Conservation (phyloP, 2,113 vertebrate genomes). For the Alexandromys fortis region DNA sequence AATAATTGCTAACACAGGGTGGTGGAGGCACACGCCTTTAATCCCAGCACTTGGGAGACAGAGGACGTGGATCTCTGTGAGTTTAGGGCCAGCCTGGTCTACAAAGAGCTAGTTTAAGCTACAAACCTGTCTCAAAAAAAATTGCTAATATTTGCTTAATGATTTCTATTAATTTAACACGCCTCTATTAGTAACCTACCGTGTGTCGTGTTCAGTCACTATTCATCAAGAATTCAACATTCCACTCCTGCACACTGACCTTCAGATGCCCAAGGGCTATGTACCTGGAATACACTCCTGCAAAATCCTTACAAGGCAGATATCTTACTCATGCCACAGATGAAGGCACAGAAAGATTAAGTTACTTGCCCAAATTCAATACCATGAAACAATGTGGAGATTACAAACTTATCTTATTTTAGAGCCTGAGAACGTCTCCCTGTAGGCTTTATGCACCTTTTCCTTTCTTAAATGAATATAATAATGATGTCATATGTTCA, state of each 20-base stretch:
- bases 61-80: too few species aligned
- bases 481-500: slow-evolving; percentile 1
- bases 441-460: background rate
- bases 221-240: background rate
- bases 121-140: too few species aligned
- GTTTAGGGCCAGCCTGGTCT: too few species aligned
- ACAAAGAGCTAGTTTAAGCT: too few species aligned
- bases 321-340: background rate
- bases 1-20: slow-evolving; percentile 8
- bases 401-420: background rate
- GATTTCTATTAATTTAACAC: background rate
- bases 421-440: background rate
- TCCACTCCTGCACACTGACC: background rate
- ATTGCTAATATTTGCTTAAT: slow-evolving; percentile 24
- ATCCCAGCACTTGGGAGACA: too few species aligned
- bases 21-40: too few species aligned
- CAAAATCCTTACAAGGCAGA: background rate
- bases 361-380: slow-evolving; percentile 17
- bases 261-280: background rate
- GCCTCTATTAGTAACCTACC: background rate
- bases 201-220: background rate
- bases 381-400: background rate
- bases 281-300: background rate
- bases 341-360: background rate
- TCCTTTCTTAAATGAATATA: slow-evolving; percentile 1